Percentiles rank a stretch among this genome's conserved stretches.
phyloP scores from a whole-genome alignment of 2,888 invertebrate species.

The Nesidiocoris tenuis region DNA sequence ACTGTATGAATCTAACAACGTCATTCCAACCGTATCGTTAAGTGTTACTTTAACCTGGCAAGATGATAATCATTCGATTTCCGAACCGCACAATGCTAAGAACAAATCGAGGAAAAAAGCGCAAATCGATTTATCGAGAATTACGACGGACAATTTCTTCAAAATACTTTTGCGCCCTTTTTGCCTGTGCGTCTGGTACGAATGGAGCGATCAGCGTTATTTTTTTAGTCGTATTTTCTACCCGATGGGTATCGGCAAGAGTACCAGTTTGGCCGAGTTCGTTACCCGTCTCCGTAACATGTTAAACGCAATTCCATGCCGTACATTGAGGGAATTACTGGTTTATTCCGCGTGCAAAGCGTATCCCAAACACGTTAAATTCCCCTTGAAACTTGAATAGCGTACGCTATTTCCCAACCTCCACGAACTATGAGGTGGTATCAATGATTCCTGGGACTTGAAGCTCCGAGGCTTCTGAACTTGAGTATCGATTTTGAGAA shows the following conservation, averaged over 20 bases:
- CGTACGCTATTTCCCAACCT: no score
- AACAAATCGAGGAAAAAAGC: no score
- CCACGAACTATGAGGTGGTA: no score
- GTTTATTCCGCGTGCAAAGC: constrained; percentile 40
- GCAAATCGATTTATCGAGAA: no score
- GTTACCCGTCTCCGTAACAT: background rate
- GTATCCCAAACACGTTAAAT: constrained; percentile 41
- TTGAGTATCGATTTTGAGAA: no score
- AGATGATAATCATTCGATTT: background rate
- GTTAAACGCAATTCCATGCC: background rate
- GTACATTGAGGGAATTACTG: constrained; percentile 32
- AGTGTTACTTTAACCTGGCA: background rate
- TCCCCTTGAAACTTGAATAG: constrained; percentile 18
- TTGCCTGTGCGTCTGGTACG: constrained; percentile 44
- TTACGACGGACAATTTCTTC: background rate
- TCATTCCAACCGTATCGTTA: background rate
- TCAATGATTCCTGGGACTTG: no score
- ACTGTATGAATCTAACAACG: constrained; percentile 12
- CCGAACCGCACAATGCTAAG: no score
- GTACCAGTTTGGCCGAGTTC: background rate
- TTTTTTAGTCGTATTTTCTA: constrained; percentile 5
- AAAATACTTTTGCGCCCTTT: constrained; percentile 38
- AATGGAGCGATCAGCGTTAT: constrained; percentile 25
- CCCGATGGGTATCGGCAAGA: constrained; percentile 2
- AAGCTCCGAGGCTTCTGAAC: no score